phyloP scores from a whole-genome alignment of 1,140 invertebrate species.

The Habropoda laboriosa region DNA sequence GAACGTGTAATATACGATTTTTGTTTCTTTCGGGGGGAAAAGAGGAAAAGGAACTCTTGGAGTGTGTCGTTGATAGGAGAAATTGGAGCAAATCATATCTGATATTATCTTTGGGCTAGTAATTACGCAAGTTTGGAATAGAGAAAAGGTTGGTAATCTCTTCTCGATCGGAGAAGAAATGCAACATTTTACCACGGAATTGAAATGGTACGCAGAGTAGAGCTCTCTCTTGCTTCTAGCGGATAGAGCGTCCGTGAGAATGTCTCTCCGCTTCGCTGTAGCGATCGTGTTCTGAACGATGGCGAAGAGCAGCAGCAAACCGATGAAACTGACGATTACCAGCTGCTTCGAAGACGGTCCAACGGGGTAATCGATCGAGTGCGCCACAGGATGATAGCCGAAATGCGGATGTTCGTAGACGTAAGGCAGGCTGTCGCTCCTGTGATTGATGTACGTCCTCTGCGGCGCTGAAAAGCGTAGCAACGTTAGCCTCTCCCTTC shows the following conservation, averaged over 20 bases:
- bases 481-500: neutral
- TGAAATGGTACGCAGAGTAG: slow-evolving; percentile 52
- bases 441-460: slow-evolving; percentile 37
- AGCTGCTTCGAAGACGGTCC: slow-evolving; percentile 75
- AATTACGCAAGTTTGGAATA: no score
- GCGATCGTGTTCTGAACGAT: slow-evolving; percentile 78
- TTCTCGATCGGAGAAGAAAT: no score
- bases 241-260: slow-evolving; percentile 70
- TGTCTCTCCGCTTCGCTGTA: slow-evolving; percentile 72
- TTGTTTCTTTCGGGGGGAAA: no score
- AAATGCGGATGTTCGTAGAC: slow-evolving; percentile 49
- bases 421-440: slow-evolving; percentile 51
- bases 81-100: no score
- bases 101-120: no score
- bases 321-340: slow-evolving; percentile 78
- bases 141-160: no score
- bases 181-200: slow-evolving; percentile 68
- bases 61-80: no score
- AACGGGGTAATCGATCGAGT: slow-evolving; percentile 67
- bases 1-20: no score
- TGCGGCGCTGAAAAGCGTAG: slow-evolving; percentile 36
- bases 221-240: slow-evolving; percentile 72
- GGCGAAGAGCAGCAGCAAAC: slow-evolving; percentile 77
- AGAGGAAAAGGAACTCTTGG: neutral
- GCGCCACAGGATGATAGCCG: slow-evolving; percentile 63